Evolutionary conservation across 2,888 invertebrate species (phyloP).

Genomic region (Julus scandinavius): DNA sequence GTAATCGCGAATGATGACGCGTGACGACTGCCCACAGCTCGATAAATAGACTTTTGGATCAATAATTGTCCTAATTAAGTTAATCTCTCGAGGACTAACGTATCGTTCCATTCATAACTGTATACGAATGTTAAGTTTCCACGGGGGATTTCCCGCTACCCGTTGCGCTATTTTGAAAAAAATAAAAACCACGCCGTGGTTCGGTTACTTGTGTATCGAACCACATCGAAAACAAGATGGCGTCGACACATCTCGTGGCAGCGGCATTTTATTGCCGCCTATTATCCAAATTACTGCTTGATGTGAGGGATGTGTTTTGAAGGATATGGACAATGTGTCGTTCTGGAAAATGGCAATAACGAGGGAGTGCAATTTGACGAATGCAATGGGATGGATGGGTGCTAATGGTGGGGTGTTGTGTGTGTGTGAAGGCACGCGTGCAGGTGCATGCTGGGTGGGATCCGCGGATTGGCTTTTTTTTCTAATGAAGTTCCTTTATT

Average conservation of each 20-base stretch:
- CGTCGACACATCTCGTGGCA: not conserved
- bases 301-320: slow-evolving; percentile 29
- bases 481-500: not conserved
- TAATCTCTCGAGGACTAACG: not conserved
- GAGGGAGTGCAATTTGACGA: slow-evolving; percentile 35
- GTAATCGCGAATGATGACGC: not conserved
- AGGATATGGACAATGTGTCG: slow-evolving; percentile 22
- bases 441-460: slow-evolving; percentile 39
- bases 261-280: not conserved
- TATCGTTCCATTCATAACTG: not conserved
- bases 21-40: not conserved
- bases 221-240: not conserved
- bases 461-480: not conserved
- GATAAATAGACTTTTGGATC: not conserved
- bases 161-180: not conserved
- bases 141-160: not conserved
- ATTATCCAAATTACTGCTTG: slow-evolving; percentile 34
- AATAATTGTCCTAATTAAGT: slow-evolving; percentile 7
- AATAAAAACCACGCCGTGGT: not conserved
- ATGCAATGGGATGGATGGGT: not conserved
- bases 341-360: slow-evolving; percentile 11
- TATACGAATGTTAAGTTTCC: not conserved
- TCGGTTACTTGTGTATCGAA: not conserved
- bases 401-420: not conserved
- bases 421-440: slow-evolving; percentile 25